Evolutionary conservation across 2,797 vertebrate species (phyloP).

Genomic region (Sternotherus odoratus): DNA sequence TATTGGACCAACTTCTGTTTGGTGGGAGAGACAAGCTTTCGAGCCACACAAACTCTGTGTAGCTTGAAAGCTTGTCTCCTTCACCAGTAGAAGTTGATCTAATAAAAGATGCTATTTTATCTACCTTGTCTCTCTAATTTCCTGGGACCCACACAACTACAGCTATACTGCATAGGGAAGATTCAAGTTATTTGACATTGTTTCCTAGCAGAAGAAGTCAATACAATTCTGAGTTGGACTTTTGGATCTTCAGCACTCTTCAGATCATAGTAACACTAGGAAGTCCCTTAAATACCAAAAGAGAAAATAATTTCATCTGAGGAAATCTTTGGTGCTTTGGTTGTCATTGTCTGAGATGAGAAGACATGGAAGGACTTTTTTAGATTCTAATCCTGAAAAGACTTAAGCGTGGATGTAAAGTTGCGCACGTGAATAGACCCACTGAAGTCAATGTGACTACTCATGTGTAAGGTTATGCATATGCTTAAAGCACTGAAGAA

Average conservation of each 20-base stretch:
- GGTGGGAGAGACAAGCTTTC: neutral
- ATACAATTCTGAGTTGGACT: neutral
- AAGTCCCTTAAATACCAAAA: slow-evolving; percentile 4
- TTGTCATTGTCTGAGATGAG: slow-evolving; percentile 8
- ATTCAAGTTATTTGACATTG: neutral
- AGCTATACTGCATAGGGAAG: neutral
- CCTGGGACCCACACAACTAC: neutral
- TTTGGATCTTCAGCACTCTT: neutral
- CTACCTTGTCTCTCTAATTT: neutral
- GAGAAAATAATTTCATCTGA: neutral
- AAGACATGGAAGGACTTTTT: neutral
- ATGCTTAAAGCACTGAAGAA: neutral
- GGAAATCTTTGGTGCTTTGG: neutral
- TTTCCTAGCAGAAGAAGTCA: neutral
- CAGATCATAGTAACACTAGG: neutral
- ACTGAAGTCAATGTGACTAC: neutral
- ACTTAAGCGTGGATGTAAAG: neutral
- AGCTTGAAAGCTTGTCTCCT: no score
- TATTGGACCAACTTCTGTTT: no score
- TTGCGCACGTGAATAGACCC: neutral
- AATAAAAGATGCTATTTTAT: neutral
- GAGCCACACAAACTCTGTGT: neutral
- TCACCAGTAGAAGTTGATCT: neutral
- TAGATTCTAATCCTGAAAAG: neutral
- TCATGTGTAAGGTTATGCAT: neutral